Evolutionary conservation across 2,888 invertebrate species (phyloP).

Genomic region (Schrankia costaestrigalis): DNA sequence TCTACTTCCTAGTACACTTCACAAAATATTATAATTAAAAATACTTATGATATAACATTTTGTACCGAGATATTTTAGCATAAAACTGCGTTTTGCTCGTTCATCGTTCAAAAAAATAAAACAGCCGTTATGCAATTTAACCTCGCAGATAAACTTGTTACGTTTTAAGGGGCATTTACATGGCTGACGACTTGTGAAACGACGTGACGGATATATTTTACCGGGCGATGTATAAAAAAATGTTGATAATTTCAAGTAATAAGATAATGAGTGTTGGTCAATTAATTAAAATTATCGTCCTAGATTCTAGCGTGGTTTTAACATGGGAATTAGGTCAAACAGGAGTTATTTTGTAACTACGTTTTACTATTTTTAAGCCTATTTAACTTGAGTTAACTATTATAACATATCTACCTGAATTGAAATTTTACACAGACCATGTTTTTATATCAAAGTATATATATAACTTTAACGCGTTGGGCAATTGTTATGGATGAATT

Average conservation of each 20-base stretch:
- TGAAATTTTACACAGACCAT: too few species aligned
- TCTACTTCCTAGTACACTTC: too few species aligned
- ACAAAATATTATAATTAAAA: conserved; percentile 11
- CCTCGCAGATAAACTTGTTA: conserved; percentile 44
- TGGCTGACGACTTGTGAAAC: conserved; percentile 37
- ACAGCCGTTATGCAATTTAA: conserved; percentile 45
- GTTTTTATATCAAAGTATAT: too few species aligned
- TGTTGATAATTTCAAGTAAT: conserved; percentile 30
- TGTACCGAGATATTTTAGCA: conserved; percentile 8
- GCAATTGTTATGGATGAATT: too few species aligned
- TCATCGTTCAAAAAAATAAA: conserved; percentile 21
- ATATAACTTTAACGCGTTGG: too few species aligned
- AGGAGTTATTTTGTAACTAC: too few species aligned
- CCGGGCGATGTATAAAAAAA: conserved; percentile 23
- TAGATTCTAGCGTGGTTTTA: too few species aligned
- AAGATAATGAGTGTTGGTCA: conserved; percentile 38
- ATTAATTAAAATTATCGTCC: too few species aligned
- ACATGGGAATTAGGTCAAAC: too few species aligned
- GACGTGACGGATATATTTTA: conserved; percentile 36
- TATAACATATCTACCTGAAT: too few species aligned
- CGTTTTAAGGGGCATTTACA: conserved; percentile 40
- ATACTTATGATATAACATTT: conserved; percentile 7
- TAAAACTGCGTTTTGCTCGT: conserved; percentile 19
- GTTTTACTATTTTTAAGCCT: too few species aligned
- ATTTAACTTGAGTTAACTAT: too few species aligned